A percentile compares a stretch with the other conserved stretches of the same genome.
Evolutionary conservation across 2,888 invertebrate species (phyloP).

Genomic region (Cataglyphis cursor): DNA sequence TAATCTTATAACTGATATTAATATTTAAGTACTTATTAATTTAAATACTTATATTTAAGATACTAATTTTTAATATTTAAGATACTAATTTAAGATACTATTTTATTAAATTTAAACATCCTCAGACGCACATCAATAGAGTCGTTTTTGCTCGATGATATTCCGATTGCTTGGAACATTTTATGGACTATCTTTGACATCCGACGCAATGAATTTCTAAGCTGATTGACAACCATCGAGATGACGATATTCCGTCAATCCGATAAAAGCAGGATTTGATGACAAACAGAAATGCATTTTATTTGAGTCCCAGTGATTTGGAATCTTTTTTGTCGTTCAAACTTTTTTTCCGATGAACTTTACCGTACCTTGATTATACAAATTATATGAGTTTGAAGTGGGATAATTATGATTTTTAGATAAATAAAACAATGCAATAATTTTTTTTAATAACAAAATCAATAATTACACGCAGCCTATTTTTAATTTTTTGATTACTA

Average conservation of each 20-base stretch:
- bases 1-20: neutral
- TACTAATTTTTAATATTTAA: too few relatives aligned
- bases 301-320: neutral
- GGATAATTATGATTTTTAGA: neutral
- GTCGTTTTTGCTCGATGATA: conserved; percentile 18
- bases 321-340: neutral
- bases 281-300: conserved; percentile 25
- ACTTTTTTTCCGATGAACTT: neutral
- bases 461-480: neutral
- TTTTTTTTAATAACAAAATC: neutral
- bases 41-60: too few relatives aligned
- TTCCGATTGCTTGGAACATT: conserved; percentile 16
- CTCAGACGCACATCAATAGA: neutral
- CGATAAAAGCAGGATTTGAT: neutral
- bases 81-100: neutral
- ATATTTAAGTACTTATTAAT: too few relatives aligned
- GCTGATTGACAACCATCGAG: neutral
- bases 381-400: neutral
- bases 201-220: conserved; percentile 23
- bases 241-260: conserved; percentile 25
- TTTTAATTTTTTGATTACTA: neutral
- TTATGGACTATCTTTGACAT: conserved; percentile 38
- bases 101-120: conserved; percentile 31
- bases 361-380: neutral
- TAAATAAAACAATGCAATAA: neutral